Percentiles rank a stretch among this genome's conserved stretches.
phyloP scores from a whole-genome alignment of 37 sponge, comb jelly and placozoan genomes.

The Halichondria panicea region DNA sequence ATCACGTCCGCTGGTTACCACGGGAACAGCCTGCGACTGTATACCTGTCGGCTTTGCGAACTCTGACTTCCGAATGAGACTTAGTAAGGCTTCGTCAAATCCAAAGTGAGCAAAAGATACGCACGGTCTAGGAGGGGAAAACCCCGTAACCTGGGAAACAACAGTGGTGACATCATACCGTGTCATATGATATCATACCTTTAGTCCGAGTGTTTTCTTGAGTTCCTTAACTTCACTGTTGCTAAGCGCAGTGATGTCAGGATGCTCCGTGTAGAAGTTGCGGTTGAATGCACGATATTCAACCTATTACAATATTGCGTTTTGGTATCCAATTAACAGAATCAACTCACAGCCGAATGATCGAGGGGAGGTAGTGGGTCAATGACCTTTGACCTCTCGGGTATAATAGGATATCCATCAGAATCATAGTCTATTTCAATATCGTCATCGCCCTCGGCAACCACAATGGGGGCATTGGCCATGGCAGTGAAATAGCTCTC shows the following conservation, averaged over 20 bases:
- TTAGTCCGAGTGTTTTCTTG: slow-evolving; percentile 78
- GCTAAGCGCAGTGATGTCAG: slow-evolving; percentile 58
- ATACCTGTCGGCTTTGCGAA: slow-evolving; percentile 91
- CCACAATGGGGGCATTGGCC: slow-evolving; percentile 69
- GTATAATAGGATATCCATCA: slow-evolving; percentile 91
- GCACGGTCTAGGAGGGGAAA: slow-evolving; percentile 76
- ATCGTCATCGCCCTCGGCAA: slow-evolving; percentile 86
- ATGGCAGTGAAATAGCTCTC: slow-evolving; percentile 94
- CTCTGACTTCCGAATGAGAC: slow-evolving; percentile 82
- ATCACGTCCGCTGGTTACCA: slow-evolving; percentile 86
- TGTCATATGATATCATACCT: slow-evolving; percentile 29
- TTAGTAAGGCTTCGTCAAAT: slow-evolving; percentile 78
- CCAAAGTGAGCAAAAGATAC: slow-evolving; percentile 96
- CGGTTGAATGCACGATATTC: slow-evolving; percentile 82
- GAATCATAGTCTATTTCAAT: slow-evolving; percentile 90
- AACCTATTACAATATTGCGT: slow-evolving; percentile 37
- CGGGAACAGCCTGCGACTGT: slow-evolving; percentile 91
- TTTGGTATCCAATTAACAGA: background rate
- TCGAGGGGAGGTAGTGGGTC: slow-evolving; percentile 92
- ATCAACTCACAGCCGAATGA: slow-evolving; percentile 63
- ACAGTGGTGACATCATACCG: slow-evolving; percentile 14
- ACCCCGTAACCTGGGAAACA: slow-evolving; percentile 65
- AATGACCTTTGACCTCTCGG: slow-evolving; percentile 79
- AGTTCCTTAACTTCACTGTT: slow-evolving; percentile 61
- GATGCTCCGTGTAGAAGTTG: slow-evolving; percentile 88